Evolutionary conservation across 1,140 invertebrate genomes (phyloP), one percentile per base, ranked within the genome.

Genomic region (Pygmarrhopalites habei): DNA sequence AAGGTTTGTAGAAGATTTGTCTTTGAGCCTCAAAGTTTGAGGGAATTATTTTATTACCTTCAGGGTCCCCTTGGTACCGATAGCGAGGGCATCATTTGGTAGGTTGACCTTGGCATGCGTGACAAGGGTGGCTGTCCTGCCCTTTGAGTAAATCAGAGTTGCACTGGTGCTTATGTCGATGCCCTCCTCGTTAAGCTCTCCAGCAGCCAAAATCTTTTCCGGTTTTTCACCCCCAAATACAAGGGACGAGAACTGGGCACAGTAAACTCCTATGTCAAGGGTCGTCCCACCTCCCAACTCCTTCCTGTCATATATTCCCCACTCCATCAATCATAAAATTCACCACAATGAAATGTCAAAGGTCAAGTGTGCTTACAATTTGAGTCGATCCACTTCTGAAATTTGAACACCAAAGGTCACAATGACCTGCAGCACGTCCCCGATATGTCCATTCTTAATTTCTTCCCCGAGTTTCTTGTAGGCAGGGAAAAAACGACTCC

Each of bases 401-500:
- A 88, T 75, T 14, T 75, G 72, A 26, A 82, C 76, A 29, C 89
- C 88, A 73, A 92, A 90, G 41, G 78, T 78, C 10, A 79, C 82
- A 46, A 83, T 79, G 1, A 92, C 80, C 70, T 84, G 80, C 28
- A 82, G 74, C 19, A 90, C 75, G 21, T 90, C 84, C 1, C 91
- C 91, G 32, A 95, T 78, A 25, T 73, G 79, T 55, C 83, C 83
- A 26, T 75, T 72, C 1, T 79, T 73, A 1, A 90, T 75, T 39
- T 82, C 59, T 52, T 61, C 59, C 76, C 64, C 84, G 1, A 92
- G 47, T 58, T 81, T 77, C 26, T 83, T 74, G 71, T 91, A 91
- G 12, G 81, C 78, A 0, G 90, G 90, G 67, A 90, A 86, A 72
- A 83, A 92, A 29, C 90, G 79, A 35, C 85, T 87, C 90, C 90